Base-by-base conservation (phyloP, 2,113 vertebrate species). In the Panthera tigris region DNA sequence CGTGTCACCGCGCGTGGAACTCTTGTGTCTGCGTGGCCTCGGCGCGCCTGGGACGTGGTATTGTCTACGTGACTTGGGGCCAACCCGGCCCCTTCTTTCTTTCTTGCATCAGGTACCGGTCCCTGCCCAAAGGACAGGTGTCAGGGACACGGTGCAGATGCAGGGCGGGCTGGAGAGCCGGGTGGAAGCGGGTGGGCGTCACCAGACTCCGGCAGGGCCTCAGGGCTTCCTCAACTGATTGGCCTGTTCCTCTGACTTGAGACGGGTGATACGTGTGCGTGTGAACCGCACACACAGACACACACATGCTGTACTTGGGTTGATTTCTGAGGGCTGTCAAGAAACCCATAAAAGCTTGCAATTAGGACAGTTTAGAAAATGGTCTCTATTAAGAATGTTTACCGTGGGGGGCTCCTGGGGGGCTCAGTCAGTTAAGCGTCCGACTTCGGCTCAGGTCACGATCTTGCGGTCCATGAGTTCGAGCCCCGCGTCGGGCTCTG, bases 1-100 rank as follows among this genome's bases (percentile, higher is more conserved):
- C 0, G 12, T 0, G 41, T 65, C 41, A 66, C 76, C 14, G 48
- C 0, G 1, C 0, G 1, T 21, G 4, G 2, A 69, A 11, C 29
- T 79, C 61, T 69, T 3, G 8, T 3, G 1, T 74, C 48, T 63
- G 48, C 3, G 0, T 36, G 1, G 23, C 1, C 0, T 45, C 66
- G 15, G 12, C 33, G 57, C 65, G 10, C 33, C 61, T 1, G 39
- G 76, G 81, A 39, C 36, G 29, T 6, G 3, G 48, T n/a, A 0
- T 66, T 41, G 25, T 36, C 73, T 69, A 50, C 18, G n/a, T 55
- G 10, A 18, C 66, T 73, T 50, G 79, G 18, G 6, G 68, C 27
- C 29, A 21, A 19, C n/a, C 71, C 9, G 57, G 39, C 45, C 82
- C 39, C 69, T 68, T 69, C 57, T 85, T 6, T 61, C 76, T 89